These are phyloP conservation scores for Centroberyx gerrardi DNA, from an alignment of 2,797 vertebrate genomes.

Conservation along the genomic window DNA sequence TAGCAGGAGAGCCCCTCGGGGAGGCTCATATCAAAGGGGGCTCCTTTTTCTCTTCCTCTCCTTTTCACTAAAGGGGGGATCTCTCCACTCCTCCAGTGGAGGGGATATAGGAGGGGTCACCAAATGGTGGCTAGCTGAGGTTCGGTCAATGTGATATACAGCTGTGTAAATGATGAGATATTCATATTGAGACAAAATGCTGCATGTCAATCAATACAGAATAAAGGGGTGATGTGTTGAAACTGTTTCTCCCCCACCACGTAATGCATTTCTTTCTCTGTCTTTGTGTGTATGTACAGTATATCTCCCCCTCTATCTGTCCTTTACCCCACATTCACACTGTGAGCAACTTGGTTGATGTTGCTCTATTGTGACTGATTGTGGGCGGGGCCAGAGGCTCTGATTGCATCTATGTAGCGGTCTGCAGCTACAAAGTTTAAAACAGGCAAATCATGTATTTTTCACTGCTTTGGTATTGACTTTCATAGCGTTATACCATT, in stretches of 20 bases:
- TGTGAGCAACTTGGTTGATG: no score
- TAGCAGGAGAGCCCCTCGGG: constrained; percentile 68
- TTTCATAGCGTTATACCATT: no score
- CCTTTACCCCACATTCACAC: no score
- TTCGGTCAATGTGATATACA: constrained; percentile 51
- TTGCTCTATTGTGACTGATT: no score
- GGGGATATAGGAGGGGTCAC: constrained; percentile 54
- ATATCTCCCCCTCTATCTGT: no score
- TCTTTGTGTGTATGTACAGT: no score
- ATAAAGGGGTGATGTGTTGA: not conserved
- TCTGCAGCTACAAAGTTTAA: no score
- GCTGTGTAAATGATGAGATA: constrained; percentile 51
- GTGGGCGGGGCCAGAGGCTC: no score
- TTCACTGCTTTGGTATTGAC: no score
- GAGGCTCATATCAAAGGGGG: constrained; percentile 77
- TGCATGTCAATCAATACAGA: constrained; percentile 25
- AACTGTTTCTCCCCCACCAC: not conserved
- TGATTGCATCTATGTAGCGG: no score
- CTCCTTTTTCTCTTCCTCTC: constrained; percentile 76
- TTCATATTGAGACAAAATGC: constrained; percentile 53
- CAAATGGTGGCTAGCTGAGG: constrained; percentile 35
- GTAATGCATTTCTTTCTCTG: not conserved
- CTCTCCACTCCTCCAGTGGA: constrained; percentile 47
- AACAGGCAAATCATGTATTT: no score
- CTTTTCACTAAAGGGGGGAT: constrained; percentile 67